Conservation (phyloP, 2,888 invertebrate species). For the Serrognathus titanus region DNA sequence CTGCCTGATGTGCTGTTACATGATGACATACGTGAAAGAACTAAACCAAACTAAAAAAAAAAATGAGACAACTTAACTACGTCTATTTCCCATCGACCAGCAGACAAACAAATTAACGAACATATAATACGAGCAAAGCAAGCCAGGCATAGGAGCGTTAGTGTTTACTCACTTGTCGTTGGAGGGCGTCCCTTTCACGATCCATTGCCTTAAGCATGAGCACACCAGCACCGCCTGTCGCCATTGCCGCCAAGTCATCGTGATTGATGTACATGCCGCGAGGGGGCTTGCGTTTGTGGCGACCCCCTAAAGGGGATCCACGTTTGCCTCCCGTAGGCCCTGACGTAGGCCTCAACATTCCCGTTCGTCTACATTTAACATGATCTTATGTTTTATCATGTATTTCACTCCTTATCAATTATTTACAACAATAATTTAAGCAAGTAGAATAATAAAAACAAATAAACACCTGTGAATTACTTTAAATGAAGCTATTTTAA, state of each 20-base stretch:
- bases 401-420: neutral
- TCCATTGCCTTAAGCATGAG: constrained; percentile 89
- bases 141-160: constrained; percentile 15
- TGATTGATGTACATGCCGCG: constrained; percentile 97
- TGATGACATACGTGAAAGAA: constrained; percentile 1
- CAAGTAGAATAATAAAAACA: no score
- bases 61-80: neutral
- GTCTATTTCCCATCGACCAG: neutral
- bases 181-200: constrained; percentile 88
- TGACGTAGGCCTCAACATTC: constrained; percentile 74
- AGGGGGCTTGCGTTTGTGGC: constrained; percentile 82
- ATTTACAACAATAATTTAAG: no score
- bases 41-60: neutral
- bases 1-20: no score
- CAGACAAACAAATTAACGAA: constrained; percentile 9
- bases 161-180: constrained; percentile 84
- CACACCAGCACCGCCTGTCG: constrained; percentile 70
- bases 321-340: constrained; percentile 61
- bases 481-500: no score
- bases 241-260: constrained; percentile 92
- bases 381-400: constrained; percentile 37
- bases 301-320: constrained; percentile 48
- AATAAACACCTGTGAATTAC: no score
- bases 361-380: constrained; percentile 67
- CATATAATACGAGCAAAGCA: constrained; percentile 9